These are phyloP conservation scores for Gavialis gangeticus DNA, from an alignment of 2,113 vertebrate genomes.

Conservation along the genomic window DNA sequence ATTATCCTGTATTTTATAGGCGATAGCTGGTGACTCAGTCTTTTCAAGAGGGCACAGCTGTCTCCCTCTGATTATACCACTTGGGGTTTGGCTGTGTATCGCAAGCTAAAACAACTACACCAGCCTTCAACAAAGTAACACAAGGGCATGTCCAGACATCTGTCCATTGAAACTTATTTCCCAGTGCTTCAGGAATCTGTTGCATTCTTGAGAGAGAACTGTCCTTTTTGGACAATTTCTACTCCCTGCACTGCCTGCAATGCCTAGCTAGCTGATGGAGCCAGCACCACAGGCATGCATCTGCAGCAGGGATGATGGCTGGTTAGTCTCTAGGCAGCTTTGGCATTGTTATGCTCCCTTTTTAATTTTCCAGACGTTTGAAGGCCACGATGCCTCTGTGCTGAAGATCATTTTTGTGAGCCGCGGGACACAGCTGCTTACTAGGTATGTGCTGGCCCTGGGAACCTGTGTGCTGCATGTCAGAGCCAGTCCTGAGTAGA, in stretches of 20 bases:
- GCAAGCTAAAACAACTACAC: no score
- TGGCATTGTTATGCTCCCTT: accelerated
- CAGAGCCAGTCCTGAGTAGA: neutral
- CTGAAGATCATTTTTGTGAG: constrained; percentile 94
- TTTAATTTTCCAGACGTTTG: constrained; percentile 87
- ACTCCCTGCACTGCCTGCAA: neutral
- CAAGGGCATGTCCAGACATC: neutral
- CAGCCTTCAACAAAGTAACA: neutral
- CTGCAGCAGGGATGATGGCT: neutral
- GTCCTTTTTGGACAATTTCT: neutral
- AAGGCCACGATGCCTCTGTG: constrained; percentile 96
- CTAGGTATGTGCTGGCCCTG: constrained; percentile 79
- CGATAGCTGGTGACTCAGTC: accelerated
- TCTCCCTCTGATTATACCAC: accelerated
- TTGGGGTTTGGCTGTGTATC: neutral
- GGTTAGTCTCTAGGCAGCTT: neutral
- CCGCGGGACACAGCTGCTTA: constrained; percentile 91
- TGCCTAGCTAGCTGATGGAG: neutral
- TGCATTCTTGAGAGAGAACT: neutral
- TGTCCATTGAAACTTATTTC: neutral
- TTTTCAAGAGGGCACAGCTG: no score
- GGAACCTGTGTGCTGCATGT: neutral
- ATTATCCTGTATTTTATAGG: neutral
- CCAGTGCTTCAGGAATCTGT: neutral
- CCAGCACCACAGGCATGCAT: neutral